These are phyloP conservation scores for Amblyraja radiata DNA, from an alignment of 2,797 vertebrate genomes.

Conservation along the genomic window DNA sequence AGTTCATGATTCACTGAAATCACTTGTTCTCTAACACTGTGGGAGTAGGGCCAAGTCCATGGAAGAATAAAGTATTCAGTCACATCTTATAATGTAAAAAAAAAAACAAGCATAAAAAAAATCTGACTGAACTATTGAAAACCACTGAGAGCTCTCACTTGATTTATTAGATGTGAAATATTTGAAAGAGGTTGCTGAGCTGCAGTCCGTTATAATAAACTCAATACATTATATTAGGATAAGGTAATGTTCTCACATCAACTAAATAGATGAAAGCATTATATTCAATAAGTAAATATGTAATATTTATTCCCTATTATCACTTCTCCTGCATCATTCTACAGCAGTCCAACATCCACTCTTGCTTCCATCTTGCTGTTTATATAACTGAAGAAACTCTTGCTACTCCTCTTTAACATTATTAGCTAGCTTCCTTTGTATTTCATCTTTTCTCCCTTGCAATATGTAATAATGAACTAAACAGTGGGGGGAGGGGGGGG, in stretches of 20 bases:
- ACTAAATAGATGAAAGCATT: background rate
- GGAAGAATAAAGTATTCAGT: background rate
- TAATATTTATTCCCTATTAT: background rate
- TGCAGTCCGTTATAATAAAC: background rate
- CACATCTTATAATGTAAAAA: background rate
- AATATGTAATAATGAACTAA: too few relatives aligned
- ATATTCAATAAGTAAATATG: background rate
- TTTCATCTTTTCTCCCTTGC: too few relatives aligned
- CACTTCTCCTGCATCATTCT: too few relatives aligned
- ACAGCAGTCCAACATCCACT: too few relatives aligned
- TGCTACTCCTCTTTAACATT: too few relatives aligned
- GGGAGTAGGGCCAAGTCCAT: background rate
- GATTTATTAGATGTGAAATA: background rate
- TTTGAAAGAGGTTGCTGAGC: background rate
- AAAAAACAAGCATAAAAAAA: background rate
- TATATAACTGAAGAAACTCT: too few relatives aligned
- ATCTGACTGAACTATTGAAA: background rate
- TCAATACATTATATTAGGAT: background rate
- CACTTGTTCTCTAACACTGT: background rate
- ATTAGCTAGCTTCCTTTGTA: too few relatives aligned
- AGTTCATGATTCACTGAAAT: background rate
- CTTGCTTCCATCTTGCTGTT: too few relatives aligned
- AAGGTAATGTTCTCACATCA: background rate
- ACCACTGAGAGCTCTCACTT: background rate
- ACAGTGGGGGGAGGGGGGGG: too few relatives aligned